phyloP scores from a whole-genome alignment of 23 tunicate genomes.

The Styela plicata region DNA sequence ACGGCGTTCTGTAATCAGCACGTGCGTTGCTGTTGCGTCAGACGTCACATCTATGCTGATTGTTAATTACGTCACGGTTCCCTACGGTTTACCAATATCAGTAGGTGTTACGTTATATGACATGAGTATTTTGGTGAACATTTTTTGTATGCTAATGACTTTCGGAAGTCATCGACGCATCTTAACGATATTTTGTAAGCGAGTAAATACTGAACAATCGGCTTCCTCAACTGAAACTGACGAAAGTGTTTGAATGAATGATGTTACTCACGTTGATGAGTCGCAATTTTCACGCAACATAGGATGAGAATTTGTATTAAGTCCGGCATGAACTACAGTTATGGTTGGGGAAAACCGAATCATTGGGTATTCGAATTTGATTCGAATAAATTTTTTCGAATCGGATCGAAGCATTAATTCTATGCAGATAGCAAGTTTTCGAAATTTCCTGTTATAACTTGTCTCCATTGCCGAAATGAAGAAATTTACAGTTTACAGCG shows the following conservation, averaged over 20 bases:
- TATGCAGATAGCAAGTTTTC: too few relatives aligned
- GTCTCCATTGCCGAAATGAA: too few relatives aligned
- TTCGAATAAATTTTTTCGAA: too few relatives aligned
- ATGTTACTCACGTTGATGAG: too few relatives aligned
- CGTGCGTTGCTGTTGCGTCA: background rate
- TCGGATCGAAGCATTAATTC: too few relatives aligned
- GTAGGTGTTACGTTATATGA: background rate
- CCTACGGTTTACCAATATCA: background rate
- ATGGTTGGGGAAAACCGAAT: too few relatives aligned
- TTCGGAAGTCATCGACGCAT: background rate
- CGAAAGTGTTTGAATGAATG: background rate
- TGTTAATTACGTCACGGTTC: background rate
- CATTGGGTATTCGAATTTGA: too few relatives aligned
- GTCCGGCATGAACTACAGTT: too few relatives aligned
- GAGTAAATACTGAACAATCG: background rate
- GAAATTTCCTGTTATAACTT: too few relatives aligned
- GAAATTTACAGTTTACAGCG: too few relatives aligned
- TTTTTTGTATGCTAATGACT: background rate
- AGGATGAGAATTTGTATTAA: too few relatives aligned
- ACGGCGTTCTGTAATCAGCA: background rate
- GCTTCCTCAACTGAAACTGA: background rate
- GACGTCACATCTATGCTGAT: background rate
- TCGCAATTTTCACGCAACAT: too few relatives aligned
- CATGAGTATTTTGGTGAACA: background rate
- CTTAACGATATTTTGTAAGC: background rate